Conservation (phyloP, 2,888 invertebrate species). For the Coenonympha arcania region DNA sequence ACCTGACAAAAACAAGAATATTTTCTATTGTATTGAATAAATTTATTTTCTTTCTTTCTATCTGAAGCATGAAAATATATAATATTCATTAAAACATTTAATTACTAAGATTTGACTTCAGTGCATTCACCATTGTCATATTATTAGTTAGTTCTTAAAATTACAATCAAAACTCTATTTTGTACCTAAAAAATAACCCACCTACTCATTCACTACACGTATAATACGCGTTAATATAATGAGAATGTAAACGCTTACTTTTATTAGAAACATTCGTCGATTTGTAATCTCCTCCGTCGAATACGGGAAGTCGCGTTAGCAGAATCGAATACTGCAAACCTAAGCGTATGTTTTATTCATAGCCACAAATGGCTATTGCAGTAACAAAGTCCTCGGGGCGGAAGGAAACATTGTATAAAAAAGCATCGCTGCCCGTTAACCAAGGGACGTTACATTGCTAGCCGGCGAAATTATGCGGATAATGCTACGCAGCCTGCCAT, state of each 20-base stretch:
- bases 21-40: no score
- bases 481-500: conserved; percentile 42
- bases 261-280: conserved; percentile 12
- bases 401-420: conserved; percentile 38
- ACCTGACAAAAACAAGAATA: no score
- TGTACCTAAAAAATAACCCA: no score
- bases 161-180: no score
- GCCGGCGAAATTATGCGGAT: conserved; percentile 49
- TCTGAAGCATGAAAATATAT: no score
- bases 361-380: conserved; percentile 58
- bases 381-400: conserved; percentile 41
- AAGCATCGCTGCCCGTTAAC: conserved; percentile 41
- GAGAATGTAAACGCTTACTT: background rate
- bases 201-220: background rate
- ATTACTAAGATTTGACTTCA: no score
- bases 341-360: conserved; percentile 65
- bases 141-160: no score
- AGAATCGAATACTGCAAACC: conserved; percentile 54
- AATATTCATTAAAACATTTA: no score
- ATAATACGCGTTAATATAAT: no score
- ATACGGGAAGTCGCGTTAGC: conserved; percentile 32
- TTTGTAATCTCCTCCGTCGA: conserved; percentile 19
- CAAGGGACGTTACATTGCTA: conserved; percentile 45
- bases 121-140: no score
- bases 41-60: no score